Evolutionary conservation across 1,140 invertebrate genomes (phyloP).

Genomic region (Brachionus asplanchnoidis): DNA sequence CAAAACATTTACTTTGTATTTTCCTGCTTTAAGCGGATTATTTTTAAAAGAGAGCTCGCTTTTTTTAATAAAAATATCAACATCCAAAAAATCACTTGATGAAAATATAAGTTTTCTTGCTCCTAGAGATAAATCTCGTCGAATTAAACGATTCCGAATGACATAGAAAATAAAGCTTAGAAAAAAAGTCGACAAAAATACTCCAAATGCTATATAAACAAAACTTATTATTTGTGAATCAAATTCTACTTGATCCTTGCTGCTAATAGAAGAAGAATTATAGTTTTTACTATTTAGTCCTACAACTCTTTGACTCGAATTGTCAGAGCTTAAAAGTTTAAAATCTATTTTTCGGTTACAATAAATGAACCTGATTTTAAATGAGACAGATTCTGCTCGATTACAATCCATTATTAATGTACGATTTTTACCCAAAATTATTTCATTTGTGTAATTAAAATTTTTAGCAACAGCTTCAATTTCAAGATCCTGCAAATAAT

Average conservation of each 20-base stretch:
- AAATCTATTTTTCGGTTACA: background rate
- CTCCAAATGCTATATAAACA: background rate
- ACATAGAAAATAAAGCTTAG: background rate
- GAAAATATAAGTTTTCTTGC: background rate
- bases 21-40: background rate
- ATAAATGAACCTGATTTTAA: background rate
- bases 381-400: background rate
- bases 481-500: background rate
- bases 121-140: background rate
- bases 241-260: background rate
- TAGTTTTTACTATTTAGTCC: too few species aligned
- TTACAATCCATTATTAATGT: background rate
- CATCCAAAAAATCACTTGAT: constrained; percentile 46
- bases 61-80: constrained; percentile 43
- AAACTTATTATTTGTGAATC: background rate
- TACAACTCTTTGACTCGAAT: too few species aligned
- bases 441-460: background rate
- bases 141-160: background rate
- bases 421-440: background rate
- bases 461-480: background rate
- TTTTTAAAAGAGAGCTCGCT: background rate
- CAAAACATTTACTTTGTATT: background rate
- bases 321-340: background rate
- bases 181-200: background rate
- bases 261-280: background rate